Evolutionary conservation across 1,140 invertebrate genomes (phyloP).

Genomic region (Arion vulgaris): DNA sequence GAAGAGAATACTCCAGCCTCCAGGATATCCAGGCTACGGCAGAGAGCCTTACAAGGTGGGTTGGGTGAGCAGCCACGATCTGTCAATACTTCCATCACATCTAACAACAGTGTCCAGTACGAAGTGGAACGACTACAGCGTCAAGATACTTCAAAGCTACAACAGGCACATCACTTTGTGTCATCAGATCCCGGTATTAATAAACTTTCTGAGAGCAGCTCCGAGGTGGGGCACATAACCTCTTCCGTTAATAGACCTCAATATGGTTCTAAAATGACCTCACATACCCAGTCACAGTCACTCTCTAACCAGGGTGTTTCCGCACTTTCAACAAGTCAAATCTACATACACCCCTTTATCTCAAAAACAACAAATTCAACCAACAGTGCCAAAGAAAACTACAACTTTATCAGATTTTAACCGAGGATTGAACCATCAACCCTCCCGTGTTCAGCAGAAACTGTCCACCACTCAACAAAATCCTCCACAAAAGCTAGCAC

Average conservation of each 20-base stretch:
- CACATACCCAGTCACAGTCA: not conserved
- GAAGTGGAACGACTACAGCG: not conserved
- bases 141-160: not conserved
- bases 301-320: not conserved
- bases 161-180: not conserved
- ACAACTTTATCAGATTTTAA: not conserved
- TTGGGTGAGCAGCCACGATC: conserved; percentile 35
- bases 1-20: conserved; percentile 64
- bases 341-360: not conserved
- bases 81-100: not conserved
- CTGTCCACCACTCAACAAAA: not conserved
- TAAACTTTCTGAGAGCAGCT: not conserved
- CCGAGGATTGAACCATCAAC: not conserved
- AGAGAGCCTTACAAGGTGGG: conserved; percentile 59
- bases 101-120: not conserved
- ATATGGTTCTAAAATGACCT: not conserved
- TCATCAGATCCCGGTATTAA: not conserved
- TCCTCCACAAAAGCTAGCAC: not conserved
- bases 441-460: not conserved
- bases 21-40: conserved; percentile 60
- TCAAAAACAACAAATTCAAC: not conserved
- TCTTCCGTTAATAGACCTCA: not conserved
- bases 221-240: not conserved
- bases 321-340: not conserved
- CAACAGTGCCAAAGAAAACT: not conserved